Conservation (phyloP, 2,888 invertebrate genomes). For the Idaea dimidiata region DNA sequence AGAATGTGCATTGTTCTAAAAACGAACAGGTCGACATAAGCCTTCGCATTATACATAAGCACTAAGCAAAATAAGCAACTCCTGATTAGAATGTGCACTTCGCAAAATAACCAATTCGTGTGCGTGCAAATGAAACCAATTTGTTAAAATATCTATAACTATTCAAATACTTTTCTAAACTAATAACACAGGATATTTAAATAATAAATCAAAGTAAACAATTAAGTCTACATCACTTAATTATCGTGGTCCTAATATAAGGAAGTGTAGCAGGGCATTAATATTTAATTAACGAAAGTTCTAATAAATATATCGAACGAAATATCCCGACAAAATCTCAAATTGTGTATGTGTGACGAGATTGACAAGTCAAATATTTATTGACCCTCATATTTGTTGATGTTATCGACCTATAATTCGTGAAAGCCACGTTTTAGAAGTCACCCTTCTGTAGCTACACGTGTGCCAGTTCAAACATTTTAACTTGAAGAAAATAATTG, state of each 20-base stretch:
- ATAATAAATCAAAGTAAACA: too few relatives aligned
- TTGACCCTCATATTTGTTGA: background rate
- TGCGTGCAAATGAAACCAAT: too few relatives aligned
- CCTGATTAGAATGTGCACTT: too few relatives aligned
- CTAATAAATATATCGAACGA: background rate
- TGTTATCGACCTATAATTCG: background rate
- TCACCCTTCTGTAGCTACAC: background rate
- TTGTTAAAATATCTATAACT: too few relatives aligned
- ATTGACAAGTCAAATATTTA: background rate
- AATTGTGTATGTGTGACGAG: background rate
- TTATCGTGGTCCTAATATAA: background rate
- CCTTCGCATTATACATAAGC: too few relatives aligned
- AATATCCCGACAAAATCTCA: background rate
- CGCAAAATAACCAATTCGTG: too few relatives aligned
- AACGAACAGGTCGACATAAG: too few relatives aligned
- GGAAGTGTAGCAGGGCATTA: background rate
- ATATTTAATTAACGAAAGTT: background rate
- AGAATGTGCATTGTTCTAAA: too few relatives aligned
- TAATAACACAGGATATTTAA: too few relatives aligned
- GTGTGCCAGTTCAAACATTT: background rate
- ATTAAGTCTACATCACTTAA: background rate
- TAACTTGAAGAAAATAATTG: background rate
- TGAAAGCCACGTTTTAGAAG: background rate
- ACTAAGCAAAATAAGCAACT: too few relatives aligned
- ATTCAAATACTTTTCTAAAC: too few relatives aligned